Percentiles rank a stretch among this genome's conserved stretches.
phyloP scores from a whole-genome alignment of 1,140 invertebrate species.

The Drosophila nigrodunni region DNA sequence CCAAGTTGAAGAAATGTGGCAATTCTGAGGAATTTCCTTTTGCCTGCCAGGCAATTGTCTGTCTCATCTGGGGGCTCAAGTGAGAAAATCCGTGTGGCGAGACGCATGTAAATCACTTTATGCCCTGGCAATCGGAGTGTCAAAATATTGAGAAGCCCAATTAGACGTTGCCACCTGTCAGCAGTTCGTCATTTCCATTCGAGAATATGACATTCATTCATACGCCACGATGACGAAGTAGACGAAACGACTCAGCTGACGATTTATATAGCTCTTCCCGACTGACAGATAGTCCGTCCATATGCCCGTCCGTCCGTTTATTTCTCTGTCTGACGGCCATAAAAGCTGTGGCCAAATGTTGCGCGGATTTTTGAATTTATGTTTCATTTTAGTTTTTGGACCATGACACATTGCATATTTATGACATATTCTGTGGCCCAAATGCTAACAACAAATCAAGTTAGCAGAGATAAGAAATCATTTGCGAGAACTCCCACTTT shows the following conservation, averaged over 20 bases:
- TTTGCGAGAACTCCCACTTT: not conserved
- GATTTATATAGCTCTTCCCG: slow-evolving; percentile 40
- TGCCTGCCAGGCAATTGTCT: slow-evolving; percentile 66
- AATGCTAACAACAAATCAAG: slow-evolving; percentile 6
- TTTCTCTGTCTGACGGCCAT: slow-evolving; percentile 25
- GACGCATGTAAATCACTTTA: slow-evolving; percentile 63
- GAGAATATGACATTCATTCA: slow-evolving; percentile 81
- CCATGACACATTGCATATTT: slow-evolving; percentile 30
- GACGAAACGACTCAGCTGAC: slow-evolving; percentile 69
- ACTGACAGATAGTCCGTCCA: not conserved
- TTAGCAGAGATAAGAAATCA: slow-evolving; percentile 4
- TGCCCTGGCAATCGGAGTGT: slow-evolving; percentile 60
- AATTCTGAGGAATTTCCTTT: slow-evolving; percentile 65
- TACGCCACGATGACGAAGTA: slow-evolving; percentile 72
- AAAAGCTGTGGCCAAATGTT: slow-evolving; percentile 45
- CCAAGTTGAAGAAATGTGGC: slow-evolving; percentile 40
- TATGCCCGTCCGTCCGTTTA: not conserved
- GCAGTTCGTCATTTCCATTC: slow-evolving; percentile 83
- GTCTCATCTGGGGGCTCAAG: slow-evolving; percentile 27
- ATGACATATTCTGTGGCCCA: slow-evolving; percentile 22
- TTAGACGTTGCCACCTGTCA: slow-evolving; percentile 84
- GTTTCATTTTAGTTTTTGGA: slow-evolving; percentile 47
- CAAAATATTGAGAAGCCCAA: slow-evolving; percentile 84
- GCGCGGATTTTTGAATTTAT: slow-evolving; percentile 54
- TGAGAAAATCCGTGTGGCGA: slow-evolving; percentile 43